These are phyloP conservation scores for Thelaira solivaga DNA, from an alignment of 2,888 invertebrate genomes.

Conservation along the genomic window DNA sequence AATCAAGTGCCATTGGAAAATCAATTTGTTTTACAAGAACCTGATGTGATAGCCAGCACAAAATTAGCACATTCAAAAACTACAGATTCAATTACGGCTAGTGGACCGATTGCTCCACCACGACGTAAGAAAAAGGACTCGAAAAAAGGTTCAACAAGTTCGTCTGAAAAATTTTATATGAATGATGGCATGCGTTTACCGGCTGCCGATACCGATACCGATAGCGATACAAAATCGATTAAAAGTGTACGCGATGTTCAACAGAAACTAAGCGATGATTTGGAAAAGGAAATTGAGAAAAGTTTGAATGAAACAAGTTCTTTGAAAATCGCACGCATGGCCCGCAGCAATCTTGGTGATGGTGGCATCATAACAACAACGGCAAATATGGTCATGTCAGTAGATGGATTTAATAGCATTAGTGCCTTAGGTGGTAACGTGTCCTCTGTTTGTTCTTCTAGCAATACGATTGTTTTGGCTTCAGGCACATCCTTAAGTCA, in stretches of 20 bases:
- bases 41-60: constrained; percentile 95
- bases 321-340: constrained; percentile 46
- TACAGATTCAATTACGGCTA: constrained; percentile 76
- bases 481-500: constrained; percentile 66
- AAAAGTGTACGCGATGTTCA: constrained; percentile 74
- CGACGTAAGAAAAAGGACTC: constrained; percentile 83
- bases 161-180: constrained; percentile 75
- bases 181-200: constrained; percentile 73
- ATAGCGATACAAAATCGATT: constrained; percentile 73
- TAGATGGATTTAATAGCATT: constrained; percentile 40
- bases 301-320: constrained; percentile 80
- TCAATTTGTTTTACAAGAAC: constrained; percentile 80
- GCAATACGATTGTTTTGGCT: constrained; percentile 70
- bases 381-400: constrained; percentile 31
- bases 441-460: constrained; percentile 64
- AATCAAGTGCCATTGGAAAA: constrained; percentile 59
- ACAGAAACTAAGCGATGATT: constrained; percentile 73
- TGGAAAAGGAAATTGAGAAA: constrained; percentile 85
- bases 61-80: constrained; percentile 80
- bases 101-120: constrained; percentile 86
- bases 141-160: constrained; percentile 75
- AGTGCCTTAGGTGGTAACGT: constrained; percentile 66
- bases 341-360: constrained; percentile 46
- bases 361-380: constrained; percentile 58
- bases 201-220: constrained; percentile 71